Percentiles rank a stretch among this genome's conserved stretches.
Evolutionary conservation across 2,888 invertebrate genomes (phyloP).

Genomic region (Polydrusus cervinus): DNA sequence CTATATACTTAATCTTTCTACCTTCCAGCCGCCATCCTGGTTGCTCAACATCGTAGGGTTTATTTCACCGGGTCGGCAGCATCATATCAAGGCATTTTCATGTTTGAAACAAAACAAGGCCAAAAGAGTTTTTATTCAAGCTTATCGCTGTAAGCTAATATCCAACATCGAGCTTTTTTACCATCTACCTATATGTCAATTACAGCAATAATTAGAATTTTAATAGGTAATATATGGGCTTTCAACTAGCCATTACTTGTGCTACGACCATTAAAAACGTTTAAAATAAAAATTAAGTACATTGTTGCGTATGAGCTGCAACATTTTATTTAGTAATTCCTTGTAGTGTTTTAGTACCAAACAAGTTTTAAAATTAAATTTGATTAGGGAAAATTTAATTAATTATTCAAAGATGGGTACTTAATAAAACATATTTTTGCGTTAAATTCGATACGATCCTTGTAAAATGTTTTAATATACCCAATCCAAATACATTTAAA

Average conservation of each 20-base stretch:
- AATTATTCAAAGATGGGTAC: neutral
- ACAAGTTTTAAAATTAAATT: neutral
- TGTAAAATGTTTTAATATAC: neutral
- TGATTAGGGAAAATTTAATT: neutral
- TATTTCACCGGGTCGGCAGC: too few species aligned
- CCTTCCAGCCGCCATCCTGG: neutral
- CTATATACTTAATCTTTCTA: too few species aligned
- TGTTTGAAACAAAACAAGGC: too few species aligned
- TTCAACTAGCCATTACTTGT: conserved; percentile 9
- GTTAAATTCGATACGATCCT: neutral
- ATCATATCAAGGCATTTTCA: too few species aligned
- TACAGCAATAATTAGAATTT: too few species aligned
- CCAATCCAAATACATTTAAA: neutral
- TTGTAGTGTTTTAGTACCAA: neutral
- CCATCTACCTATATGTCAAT: too few species aligned
- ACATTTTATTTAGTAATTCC: conserved; percentile 5
- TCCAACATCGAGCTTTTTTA: too few species aligned
- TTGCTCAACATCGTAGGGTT: too few species aligned
- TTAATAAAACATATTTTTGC: neutral
- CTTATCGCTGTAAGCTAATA: too few species aligned
- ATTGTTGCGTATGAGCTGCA: neutral
- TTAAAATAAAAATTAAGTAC: neutral
- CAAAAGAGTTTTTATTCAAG: too few species aligned
- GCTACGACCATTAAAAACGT: neutral
- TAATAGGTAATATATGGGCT: too few species aligned